Percentiles rank a stretch among this genome's conserved stretches.
Evolutionary conservation across 2,888 invertebrate species (phyloP).

Genomic region (Augochlorella aurata): DNA sequence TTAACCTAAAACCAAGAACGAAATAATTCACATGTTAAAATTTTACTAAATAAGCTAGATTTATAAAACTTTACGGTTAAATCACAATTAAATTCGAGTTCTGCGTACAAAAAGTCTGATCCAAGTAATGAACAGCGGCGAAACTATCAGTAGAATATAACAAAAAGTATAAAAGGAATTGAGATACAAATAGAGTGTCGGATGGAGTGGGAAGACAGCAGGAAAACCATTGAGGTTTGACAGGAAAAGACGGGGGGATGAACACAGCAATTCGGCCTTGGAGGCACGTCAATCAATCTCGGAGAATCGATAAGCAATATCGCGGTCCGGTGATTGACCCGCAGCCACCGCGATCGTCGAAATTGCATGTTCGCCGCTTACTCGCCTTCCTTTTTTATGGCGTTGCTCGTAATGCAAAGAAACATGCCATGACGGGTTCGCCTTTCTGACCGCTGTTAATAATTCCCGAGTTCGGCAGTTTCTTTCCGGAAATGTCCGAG

Average conservation of each 20-base stretch:
- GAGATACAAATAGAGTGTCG: background rate
- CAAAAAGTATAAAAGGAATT: background rate
- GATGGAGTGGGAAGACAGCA: background rate
- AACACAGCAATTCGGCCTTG: conserved; percentile 46
- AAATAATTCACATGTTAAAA: no score
- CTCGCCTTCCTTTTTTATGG: conserved; percentile 49
- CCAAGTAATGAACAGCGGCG: background rate
- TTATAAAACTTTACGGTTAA: no score
- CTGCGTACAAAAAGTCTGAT: background rate
- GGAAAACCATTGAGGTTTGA: conserved; percentile 42
- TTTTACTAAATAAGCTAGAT: no score
- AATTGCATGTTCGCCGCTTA: conserved; percentile 60
- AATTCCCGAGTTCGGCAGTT: conserved; percentile 5
- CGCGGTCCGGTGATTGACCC: conserved; percentile 69
- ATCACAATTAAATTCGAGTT: no score
- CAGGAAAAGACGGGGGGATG: conserved; percentile 44
- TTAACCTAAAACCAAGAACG: no score
- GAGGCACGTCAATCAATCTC: conserved; percentile 68
- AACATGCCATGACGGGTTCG: conserved; percentile 7
- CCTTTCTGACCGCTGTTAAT: background rate
- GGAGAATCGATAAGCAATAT: conserved; percentile 76
- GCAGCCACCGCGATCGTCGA: conserved; percentile 60
- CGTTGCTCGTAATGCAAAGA: conserved; percentile 10
- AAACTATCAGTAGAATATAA: conserved; percentile 1
- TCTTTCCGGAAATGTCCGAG: background rate